A percentile compares a stretch with the other conserved stretches of the same genome.
phyloP scores from a whole-genome alignment of 2,113 vertebrate species.

The Cavia aperea region DNA sequence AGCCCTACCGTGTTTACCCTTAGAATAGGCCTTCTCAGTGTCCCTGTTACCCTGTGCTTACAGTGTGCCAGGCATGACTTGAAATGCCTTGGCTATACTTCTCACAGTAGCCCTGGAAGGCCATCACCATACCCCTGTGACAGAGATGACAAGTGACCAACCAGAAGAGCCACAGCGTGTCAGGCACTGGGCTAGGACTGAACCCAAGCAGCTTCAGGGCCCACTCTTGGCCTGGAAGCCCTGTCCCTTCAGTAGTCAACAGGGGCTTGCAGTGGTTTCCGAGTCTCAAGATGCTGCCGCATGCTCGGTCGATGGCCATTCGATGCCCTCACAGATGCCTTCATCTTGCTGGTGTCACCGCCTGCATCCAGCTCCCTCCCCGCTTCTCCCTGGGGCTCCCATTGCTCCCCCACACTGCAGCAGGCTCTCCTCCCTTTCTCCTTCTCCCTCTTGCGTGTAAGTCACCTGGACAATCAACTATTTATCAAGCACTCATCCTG shows the following conservation, averaged over 20 bases:
- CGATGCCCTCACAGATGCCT: not conserved
- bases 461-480: constrained; percentile 16
- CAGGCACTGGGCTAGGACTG: not conserved
- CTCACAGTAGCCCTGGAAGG: not conserved
- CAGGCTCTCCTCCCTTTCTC: too few species aligned
- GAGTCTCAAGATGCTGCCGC: not conserved
- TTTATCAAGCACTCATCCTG: not conserved
- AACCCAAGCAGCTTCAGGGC: not conserved
- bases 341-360: not conserved
- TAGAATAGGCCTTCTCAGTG: not conserved
- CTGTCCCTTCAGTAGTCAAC: not conserved
- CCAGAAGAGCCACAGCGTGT: not conserved
- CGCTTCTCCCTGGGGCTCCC: not conserved
- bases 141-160: not conserved
- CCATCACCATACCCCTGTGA: not conserved
- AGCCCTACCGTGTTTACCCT: not conserved
- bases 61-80: too few species aligned
- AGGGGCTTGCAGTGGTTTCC: not conserved
- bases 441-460: not conserved
- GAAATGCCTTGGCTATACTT: not conserved
- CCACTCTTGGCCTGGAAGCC: not conserved
- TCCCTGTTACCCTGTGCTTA: not conserved
- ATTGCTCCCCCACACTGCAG: not conserved
- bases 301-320: not conserved
- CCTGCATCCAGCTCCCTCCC: not conserved